Percentiles rank a stretch among this genome's conserved stretches.
Conservation (phyloP, 1,140 invertebrate genomes). For the Eupeodes corollae region DNA sequence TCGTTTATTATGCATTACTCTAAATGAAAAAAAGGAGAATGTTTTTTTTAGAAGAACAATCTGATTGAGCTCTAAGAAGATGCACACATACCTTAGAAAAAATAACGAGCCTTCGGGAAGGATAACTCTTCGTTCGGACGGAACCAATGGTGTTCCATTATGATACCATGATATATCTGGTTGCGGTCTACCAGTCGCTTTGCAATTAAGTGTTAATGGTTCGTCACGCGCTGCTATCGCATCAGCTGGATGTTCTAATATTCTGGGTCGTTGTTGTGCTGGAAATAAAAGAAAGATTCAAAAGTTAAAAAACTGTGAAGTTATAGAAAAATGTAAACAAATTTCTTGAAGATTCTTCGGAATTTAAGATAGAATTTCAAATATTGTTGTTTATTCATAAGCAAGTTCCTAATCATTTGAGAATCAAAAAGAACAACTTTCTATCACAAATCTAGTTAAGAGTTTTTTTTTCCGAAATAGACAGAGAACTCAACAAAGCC, state of each 20-base stretch:
- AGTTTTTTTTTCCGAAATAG: no score
- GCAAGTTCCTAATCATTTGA: no score
- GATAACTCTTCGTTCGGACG: conserved; percentile 6
- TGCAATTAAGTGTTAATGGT: conserved; percentile 41
- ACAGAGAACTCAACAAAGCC: no score
- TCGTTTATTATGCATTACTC: conserved; percentile 5
- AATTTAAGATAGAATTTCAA: no score
- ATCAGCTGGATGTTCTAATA: conserved; percentile 7
- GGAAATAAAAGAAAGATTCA: neutral
- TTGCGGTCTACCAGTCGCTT: conserved; percentile 52
- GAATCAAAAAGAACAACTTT: no score
- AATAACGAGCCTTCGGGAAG: conserved; percentile 7
- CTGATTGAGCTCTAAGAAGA: no score
- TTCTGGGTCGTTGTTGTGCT: conserved; percentile 7
- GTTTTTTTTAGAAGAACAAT: neutral
- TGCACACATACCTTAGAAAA: conserved; percentile 6
- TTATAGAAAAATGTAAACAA: no score
- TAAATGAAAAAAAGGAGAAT: neutral
- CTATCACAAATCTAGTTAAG: no score
- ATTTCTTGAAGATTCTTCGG: no score
- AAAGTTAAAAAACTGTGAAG: neutral
- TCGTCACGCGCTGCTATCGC: conserved; percentile 3
- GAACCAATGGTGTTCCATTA: conserved; percentile 7
- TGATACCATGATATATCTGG: conserved; percentile 49
- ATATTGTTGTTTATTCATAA: no score